Evolutionary conservation across 2,888 invertebrate species (phyloP), one percentile per base, ranked within the genome.

Genomic region (Yponomeuta plumbellus): DNA sequence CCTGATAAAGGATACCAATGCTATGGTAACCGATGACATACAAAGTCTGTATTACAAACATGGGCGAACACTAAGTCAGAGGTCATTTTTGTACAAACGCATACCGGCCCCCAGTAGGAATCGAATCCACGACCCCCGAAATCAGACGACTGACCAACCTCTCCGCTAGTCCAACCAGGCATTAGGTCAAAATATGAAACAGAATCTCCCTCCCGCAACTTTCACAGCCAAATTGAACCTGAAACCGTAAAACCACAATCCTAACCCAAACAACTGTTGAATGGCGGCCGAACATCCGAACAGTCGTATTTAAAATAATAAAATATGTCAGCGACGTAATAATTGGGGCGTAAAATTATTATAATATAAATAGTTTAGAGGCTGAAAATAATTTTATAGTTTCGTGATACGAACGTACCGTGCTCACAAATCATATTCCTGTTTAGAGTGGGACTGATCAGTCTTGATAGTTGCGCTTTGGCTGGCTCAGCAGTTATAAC

Each of bases 331-430:
- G 82, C 84, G 72, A 71, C 71, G 76, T 78, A 88, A 89, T 91
- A 90, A 90, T 90, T 90, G 90, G 90, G 80, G 80, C 83, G 77
- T 80, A 82, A 85, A 89, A 87, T 88, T 88, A 90, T 90, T 86
- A 88, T 88, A 85, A 83, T 88, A 87, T 88, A 89, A 89, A 89
- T 90, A 90, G 90, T 89, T 88, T 88, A 85, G 80, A 82, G 75
- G 68, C 82, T 81, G 79, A 78, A 78, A 80, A 83, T 88, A 82
- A 86, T 88, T 88, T 88, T 85, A 86, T 85, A 79, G 76, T 83
- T 85, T 85, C 84, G 76, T 79, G 52, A 77, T 76, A 80, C 77
- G 80, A 81, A 80, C 87, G 84, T 83, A 39, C 84, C 76, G 73
- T 81, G 81, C 76, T 74, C 80, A 78, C 90, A 85, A 88, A 76